A percentile compares a stretch with the other conserved stretches of the same genome.
These are phyloP conservation scores for Poeciliopsis presidionis DNA, from an alignment of 2,797 vertebrate species.

Conservation along the genomic window DNA sequence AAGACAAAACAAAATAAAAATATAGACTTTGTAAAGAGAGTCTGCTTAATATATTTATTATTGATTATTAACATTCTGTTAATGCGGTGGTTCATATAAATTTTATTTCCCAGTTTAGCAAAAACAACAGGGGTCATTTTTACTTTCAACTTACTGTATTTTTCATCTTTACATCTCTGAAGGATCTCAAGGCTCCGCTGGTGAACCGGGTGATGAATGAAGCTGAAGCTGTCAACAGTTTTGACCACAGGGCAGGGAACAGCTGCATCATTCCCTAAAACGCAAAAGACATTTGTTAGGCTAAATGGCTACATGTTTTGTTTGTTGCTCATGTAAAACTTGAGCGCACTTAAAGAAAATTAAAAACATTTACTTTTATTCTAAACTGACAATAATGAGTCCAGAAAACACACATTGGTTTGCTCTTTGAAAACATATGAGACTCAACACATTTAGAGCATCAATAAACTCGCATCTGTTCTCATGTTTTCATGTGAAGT, in stretches of 20 bases:
- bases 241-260: slow-evolving; percentile 86
- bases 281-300: background rate
- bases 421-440: background rate
- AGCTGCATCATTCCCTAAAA: slow-evolving; percentile 81
- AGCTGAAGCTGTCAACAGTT: slow-evolving; percentile 97
- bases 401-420: background rate
- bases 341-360: background rate
- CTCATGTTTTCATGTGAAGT: background rate
- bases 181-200: slow-evolving; percentile 99
- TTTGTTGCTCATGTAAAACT: background rate
- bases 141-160: slow-evolving; percentile 90
- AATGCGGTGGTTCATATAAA: background rate
- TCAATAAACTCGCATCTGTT: background rate
- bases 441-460: background rate
- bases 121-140: background rate
- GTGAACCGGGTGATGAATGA: slow-evolving; percentile 99
- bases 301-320: background rate
- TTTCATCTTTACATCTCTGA: slow-evolving; percentile 99
- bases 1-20: background rate
- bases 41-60: background rate
- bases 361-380: background rate
- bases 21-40: background rate
- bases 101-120: background rate
- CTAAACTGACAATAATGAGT: background rate
- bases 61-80: background rate